These are phyloP conservation scores for Tanytarsus gracilentus DNA, from an alignment of 2,888 invertebrate species.

Conservation along the genomic window DNA sequence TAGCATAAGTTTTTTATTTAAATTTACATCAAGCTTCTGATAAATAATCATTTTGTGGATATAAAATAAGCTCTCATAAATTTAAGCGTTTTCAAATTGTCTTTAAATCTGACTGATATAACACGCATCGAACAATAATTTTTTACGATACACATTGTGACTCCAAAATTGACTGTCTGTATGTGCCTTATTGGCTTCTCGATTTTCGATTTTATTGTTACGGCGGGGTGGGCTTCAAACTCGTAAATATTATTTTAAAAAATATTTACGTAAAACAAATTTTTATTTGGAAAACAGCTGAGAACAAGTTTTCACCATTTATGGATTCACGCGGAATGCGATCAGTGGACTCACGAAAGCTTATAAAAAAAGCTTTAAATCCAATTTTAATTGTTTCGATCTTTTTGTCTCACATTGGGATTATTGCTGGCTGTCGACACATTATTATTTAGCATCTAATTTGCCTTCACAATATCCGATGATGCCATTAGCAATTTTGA, in stretches of 20 bases:
- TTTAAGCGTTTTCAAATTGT: background rate
- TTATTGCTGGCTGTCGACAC: background rate
- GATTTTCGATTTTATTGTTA: too few species aligned
- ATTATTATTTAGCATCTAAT: slow-evolving; percentile 20
- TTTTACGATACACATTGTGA: background rate
- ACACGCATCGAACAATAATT: background rate
- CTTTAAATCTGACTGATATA: too few species aligned
- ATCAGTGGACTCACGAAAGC: too few species aligned
- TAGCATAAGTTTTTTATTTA: too few species aligned
- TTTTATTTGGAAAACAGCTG: too few species aligned
- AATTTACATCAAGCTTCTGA: too few species aligned
- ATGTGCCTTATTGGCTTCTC: slow-evolving; percentile 3
- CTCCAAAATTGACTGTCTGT: background rate
- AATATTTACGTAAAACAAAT: background rate
- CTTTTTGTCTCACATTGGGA: background rate
- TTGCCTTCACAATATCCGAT: too few species aligned
- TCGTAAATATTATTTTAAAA: background rate
- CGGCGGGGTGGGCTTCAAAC: background rate
- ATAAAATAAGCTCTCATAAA: background rate
- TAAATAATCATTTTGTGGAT: background rate
- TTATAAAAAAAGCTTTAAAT: background rate
- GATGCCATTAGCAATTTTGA: too few species aligned
- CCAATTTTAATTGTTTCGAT: background rate
- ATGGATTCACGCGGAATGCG: too few species aligned
- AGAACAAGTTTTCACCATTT: too few species aligned